These are phyloP conservation scores for Agonopterix arenella DNA, from an alignment of 2,888 invertebrate genomes.

Conservation along the genomic window DNA sequence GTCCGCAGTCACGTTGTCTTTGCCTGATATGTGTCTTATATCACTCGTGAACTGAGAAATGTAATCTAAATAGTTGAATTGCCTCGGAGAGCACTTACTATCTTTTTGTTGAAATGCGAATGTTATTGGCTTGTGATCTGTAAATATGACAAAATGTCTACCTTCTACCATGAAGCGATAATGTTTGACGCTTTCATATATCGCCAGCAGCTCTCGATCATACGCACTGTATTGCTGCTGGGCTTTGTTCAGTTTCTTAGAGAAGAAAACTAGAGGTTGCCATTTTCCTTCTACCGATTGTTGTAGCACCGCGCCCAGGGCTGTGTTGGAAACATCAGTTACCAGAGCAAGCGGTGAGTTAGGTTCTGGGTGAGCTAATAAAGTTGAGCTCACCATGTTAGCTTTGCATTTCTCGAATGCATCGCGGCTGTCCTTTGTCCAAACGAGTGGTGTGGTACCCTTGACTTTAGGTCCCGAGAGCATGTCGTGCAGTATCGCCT, in stretches of 20 bases:
- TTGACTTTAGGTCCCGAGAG: background rate
- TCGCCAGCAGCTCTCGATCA: slow-evolving; percentile 15
- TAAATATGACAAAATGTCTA: slow-evolving; percentile 9
- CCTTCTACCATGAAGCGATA: slow-evolving; percentile 15
- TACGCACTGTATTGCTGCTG: slow-evolving; percentile 5
- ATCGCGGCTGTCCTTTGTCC: slow-evolving; percentile 1
- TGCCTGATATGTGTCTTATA: slow-evolving; percentile 7
- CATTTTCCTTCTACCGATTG: slow-evolving; percentile 8
- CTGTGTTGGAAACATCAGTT: slow-evolving; percentile 10
- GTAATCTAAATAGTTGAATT: slow-evolving; percentile 12
- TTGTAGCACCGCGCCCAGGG: slow-evolving; percentile 13
- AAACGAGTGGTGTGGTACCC: slow-evolving; percentile 2
- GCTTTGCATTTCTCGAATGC: slow-evolving; percentile 4
- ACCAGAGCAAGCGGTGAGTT: slow-evolving; percentile 3
- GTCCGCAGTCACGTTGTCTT: slow-evolving; percentile 8
- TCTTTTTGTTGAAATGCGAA: slow-evolving; percentile 12
- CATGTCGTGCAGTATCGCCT: no score
- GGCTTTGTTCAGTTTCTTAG: slow-evolving; percentile 11
- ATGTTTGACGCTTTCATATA: slow-evolving; percentile 17
- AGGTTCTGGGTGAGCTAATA: slow-evolving; percentile 1
- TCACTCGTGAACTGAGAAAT: slow-evolving; percentile 17
- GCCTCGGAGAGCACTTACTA: slow-evolving; percentile 12
- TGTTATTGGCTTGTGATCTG: slow-evolving; percentile 3
- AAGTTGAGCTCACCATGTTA: background rate
- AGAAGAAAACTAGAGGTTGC: slow-evolving; percentile 15